These are phyloP conservation scores for Siphlonurus alternatus DNA, from an alignment of 2,888 invertebrate species.

Conservation along the genomic window DNA sequence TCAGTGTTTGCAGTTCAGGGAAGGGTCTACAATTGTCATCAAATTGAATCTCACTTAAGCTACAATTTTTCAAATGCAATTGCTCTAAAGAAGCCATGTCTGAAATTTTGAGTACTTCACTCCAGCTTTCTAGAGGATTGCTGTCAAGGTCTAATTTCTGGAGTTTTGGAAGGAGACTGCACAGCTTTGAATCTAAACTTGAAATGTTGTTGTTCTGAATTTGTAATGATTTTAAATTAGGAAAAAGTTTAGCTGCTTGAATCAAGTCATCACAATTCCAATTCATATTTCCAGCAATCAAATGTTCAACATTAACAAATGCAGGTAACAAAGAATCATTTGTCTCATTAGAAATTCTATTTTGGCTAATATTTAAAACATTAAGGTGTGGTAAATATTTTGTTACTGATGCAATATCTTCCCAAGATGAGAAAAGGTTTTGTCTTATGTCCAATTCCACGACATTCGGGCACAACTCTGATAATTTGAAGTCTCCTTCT, in stretches of 20 bases:
- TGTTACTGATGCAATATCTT: background rate
- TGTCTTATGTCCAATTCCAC: background rate
- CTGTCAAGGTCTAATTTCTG: background rate
- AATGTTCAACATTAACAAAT: background rate
- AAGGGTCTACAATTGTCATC: background rate
- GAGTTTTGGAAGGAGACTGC: background rate
- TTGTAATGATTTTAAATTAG: background rate
- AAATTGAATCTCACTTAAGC: background rate
- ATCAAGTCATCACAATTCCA: background rate
- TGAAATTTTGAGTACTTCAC: background rate
- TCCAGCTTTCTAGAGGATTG: background rate
- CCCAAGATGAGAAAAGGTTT: background rate
- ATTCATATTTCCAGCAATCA: background rate
- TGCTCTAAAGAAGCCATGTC: background rate
- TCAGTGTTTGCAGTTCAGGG: background rate
- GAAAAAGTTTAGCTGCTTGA: background rate
- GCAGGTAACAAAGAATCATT: background rate
- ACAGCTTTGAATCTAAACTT: background rate
- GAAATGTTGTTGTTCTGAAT: background rate
- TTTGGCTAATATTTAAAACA: background rate
- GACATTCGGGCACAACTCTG: constrained; percentile 14
- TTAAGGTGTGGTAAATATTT: background rate
- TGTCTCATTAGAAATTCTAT: background rate
- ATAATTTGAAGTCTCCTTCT: constrained; percentile 41
- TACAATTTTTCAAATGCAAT: background rate